Evolutionary conservation across 2,797 vertebrate species (phyloP).

Genomic region (Lepidocolaptes lacrymiger): DNA sequence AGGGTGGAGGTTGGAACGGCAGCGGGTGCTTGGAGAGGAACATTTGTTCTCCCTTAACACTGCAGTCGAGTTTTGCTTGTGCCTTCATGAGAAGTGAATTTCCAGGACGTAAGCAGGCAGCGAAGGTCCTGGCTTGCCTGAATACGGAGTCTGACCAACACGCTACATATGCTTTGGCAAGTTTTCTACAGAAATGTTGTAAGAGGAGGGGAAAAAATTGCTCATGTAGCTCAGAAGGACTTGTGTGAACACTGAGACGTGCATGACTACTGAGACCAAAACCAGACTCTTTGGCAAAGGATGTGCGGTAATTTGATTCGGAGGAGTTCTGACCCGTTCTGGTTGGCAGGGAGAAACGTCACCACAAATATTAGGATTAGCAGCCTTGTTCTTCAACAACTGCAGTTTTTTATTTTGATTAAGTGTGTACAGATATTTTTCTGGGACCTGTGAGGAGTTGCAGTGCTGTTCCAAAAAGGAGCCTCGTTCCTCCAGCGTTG

Average conservation of each 20-base stretch:
- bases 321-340: constrained; percentile 26
- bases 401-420: neutral
- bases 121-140: neutral
- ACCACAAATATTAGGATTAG: neutral
- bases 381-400: neutral
- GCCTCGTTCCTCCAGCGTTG: neutral
- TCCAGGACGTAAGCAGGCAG: neutral
- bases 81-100: neutral
- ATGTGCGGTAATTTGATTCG: neutral
- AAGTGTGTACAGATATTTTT: neutral
- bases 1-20: neutral
- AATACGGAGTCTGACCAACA: neutral
- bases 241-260: neutral
- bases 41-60: neutral
- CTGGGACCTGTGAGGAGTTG: neutral
- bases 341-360: neutral
- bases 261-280: neutral
- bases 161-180: neutral
- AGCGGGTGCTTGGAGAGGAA: neutral
- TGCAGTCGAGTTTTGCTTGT: neutral
- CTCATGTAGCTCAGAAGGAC: neutral
- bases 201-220: constrained; percentile 46
- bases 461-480: neutral
- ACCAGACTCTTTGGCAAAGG: constrained; percentile 23
- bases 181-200: neutral